Evolutionary conservation across 2,888 invertebrate genomes (phyloP).

Genomic region (Ophioninae sp.): DNA sequence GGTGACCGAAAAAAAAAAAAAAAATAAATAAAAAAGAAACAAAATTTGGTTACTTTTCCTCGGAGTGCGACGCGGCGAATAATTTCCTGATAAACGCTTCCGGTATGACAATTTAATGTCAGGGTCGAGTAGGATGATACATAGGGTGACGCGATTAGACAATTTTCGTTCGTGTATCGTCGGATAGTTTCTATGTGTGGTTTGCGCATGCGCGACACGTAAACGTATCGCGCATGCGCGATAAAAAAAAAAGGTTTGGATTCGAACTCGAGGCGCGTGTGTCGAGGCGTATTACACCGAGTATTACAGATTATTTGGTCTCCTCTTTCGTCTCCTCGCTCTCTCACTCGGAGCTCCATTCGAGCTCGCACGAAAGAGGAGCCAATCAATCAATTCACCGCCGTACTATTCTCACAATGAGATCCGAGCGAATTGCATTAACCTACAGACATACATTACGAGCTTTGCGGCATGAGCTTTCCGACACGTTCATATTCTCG

Average conservation of each 20-base stretch:
- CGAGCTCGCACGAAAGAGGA: conserved; percentile 74
- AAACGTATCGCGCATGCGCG: conserved; percentile 49
- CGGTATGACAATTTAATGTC: conserved; percentile 60
- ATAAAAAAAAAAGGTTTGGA: conserved; percentile 44
- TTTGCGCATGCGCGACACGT: neutral
- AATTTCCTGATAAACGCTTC: conserved; percentile 57
- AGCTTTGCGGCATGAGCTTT: conserved; percentile 67
- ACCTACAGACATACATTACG: conserved; percentile 80
- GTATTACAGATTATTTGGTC: neutral
- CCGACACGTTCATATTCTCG: conserved; percentile 55
- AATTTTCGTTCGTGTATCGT: conserved; percentile 51
- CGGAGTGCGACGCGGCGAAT: conserved; percentile 21
- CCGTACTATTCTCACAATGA: conserved; percentile 79
- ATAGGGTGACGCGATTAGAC: conserved; percentile 60
- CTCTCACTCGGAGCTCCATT: conserved; percentile 50
- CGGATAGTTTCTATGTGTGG: conserved; percentile 9
- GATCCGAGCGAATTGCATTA: conserved; percentile 80
- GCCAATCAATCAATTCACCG: conserved; percentile 80
- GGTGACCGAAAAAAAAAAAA: too few species aligned
- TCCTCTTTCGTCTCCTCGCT: neutral
- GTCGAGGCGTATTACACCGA: neutral
- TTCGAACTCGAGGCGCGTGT: neutral
- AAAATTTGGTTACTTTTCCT: conserved; percentile 11
- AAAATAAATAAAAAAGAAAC: too few species aligned
- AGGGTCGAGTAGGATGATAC: conserved; percentile 58